Evolutionary conservation across 1,140 invertebrate genomes (phyloP).

Genomic region (Pygmarrhopalites habei): DNA sequence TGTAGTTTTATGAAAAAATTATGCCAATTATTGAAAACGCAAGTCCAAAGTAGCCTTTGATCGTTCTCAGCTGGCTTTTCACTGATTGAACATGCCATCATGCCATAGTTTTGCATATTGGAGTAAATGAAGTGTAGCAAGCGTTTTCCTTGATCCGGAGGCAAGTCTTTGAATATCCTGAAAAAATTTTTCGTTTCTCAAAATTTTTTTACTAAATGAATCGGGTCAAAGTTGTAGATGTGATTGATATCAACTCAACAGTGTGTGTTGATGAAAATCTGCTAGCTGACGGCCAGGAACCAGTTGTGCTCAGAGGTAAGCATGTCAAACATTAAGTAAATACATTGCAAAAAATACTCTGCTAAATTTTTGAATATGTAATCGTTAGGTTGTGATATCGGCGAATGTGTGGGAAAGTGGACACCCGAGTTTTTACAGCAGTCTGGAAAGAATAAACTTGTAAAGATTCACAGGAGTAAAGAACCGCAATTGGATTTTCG

Average conservation of each 20-base stretch:
- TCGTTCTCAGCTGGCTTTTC: too few relatives aligned
- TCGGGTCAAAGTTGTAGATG: neutral
- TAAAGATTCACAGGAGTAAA: slow-evolving; percentile 51
- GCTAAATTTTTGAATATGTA: too few relatives aligned
- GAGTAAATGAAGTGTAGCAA: too few relatives aligned
- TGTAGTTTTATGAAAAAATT: too few relatives aligned
- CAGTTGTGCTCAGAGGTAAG: slow-evolving; percentile 45
- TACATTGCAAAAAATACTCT: too few relatives aligned
- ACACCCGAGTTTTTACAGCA: slow-evolving; percentile 48
- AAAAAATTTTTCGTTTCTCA: neutral
- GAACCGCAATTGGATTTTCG: slow-evolving; percentile 50
- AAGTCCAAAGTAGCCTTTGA: too few relatives aligned
- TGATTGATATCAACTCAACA: neutral
- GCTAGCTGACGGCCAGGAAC: neutral
- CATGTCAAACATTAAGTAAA: too few relatives aligned
- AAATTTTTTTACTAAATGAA: neutral
- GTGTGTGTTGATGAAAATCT: neutral
- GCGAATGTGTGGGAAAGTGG: slow-evolving; percentile 49
- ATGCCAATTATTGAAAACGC: too few relatives aligned
- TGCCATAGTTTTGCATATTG: too few relatives aligned
- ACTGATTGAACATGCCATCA: too few relatives aligned
- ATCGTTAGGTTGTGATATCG: slow-evolving; percentile 51
- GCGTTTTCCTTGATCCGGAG: too few relatives aligned
- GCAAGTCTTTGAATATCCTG: too few relatives aligned
- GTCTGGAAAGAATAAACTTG: slow-evolving; percentile 43